Evolutionary conservation across 2,888 invertebrate genomes (phyloP).

Genomic region (Sabatieria punctata): DNA sequence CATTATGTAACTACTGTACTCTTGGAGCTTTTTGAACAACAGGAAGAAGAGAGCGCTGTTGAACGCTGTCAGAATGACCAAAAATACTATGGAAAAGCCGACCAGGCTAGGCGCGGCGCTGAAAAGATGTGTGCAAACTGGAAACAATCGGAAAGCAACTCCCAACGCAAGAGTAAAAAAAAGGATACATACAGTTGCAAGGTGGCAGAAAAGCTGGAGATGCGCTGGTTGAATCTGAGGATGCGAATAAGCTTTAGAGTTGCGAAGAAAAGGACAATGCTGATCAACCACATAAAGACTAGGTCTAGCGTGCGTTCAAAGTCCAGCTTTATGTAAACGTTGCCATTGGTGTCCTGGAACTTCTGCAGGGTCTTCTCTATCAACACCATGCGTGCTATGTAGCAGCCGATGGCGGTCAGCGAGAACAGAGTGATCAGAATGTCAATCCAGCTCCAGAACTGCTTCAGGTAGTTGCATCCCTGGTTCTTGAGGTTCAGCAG

Average conservation of each 20-base stretch:
- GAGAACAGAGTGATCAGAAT: slow-evolving; percentile 28
- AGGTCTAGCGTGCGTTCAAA: slow-evolving; percentile 29
- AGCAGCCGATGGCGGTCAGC: slow-evolving; percentile 33
- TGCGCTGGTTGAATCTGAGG: slow-evolving; percentile 37
- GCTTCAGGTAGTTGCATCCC: not conserved
- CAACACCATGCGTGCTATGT: slow-evolving; percentile 30
- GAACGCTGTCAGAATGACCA: slow-evolving; percentile 16
- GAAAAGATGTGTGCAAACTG: too few species aligned
- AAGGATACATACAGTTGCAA: too few species aligned
- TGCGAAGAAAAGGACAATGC: slow-evolving; percentile 37
- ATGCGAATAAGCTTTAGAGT: slow-evolving; percentile 38
- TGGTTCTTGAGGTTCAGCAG: not conserved
- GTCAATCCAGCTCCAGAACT: not conserved
- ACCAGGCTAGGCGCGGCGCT: too few species aligned
- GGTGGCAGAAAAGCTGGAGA: slow-evolving; percentile 35
- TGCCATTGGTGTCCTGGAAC: slow-evolving; percentile 32
- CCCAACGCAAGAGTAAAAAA: too few species aligned
- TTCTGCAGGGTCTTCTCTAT: slow-evolving; percentile 30
- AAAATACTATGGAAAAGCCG: not conserved
- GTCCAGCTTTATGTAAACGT: slow-evolving; percentile 25
- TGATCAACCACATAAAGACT: slow-evolving; percentile 34
- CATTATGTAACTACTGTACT: slow-evolving; percentile 31
- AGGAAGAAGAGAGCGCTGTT: slow-evolving; percentile 24
- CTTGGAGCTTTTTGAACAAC: slow-evolving; percentile 16
- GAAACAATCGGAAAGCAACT: too few species aligned